A percentile compares a stretch with the other conserved stretches of the same genome.
Conservation (phyloP, 2,888 invertebrate species). For the Sialis fuliginosa region DNA sequence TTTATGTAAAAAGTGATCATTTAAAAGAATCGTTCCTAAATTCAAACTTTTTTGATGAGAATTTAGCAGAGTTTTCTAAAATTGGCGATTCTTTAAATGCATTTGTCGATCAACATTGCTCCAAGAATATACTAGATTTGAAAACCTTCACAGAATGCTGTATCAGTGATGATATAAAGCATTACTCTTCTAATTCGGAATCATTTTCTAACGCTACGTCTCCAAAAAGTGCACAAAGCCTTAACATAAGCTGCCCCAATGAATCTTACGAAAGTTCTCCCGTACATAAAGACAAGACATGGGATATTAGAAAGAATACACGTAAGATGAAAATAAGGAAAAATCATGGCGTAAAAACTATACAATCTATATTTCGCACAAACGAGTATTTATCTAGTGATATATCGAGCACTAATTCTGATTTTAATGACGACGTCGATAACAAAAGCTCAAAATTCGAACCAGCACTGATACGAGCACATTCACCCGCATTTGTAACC, state of each 20-base stretch:
- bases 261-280: slow-evolving; percentile 33
- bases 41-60: neutral
- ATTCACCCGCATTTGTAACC: slow-evolving; percentile 6
- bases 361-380: slow-evolving; percentile 25
- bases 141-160: slow-evolving; percentile 15
- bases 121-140: slow-evolving; percentile 10
- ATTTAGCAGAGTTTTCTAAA: neutral
- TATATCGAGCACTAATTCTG: slow-evolving; percentile 25
- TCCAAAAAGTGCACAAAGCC: slow-evolving; percentile 25
- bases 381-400: slow-evolving; percentile 24
- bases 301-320: slow-evolving; percentile 26
- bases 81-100: neutral
- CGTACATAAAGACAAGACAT: slow-evolving; percentile 28
- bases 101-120: neutral
- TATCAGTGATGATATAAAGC: slow-evolving; percentile 12
- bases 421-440: slow-evolving; percentile 11
- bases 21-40: neutral
- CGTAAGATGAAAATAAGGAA: slow-evolving; percentile 27
- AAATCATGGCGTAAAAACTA: slow-evolving; percentile 31
- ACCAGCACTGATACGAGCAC: neutral
- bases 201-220: slow-evolving; percentile 17
- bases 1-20: neutral
- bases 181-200: slow-evolving; percentile 19
- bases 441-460: neutral
- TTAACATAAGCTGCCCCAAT: slow-evolving; percentile 18